Evolutionary conservation across 92 coral and sea anemone species (phyloP).

Genomic region (Epizoanthus illoricatus): DNA sequence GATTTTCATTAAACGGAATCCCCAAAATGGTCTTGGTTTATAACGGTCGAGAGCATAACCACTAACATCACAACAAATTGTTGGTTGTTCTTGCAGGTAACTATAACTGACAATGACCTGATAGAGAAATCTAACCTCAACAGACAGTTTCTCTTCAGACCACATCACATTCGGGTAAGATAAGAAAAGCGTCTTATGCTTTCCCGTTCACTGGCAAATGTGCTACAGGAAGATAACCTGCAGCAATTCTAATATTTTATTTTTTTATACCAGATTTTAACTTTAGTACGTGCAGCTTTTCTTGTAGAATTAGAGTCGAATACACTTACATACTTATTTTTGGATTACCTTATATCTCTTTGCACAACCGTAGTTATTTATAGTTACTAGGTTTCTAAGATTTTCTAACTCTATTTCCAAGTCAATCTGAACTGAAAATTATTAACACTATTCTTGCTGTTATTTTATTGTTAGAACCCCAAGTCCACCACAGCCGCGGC

Average conservation of each 20-base stretch:
- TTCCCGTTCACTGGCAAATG: neutral
- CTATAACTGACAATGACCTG: constrained; percentile 89
- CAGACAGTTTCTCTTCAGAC: constrained; percentile 92
- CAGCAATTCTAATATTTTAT: too few relatives aligned
- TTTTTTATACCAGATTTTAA: too few relatives aligned
- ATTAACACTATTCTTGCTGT: neutral
- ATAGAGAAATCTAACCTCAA: constrained; percentile 93
- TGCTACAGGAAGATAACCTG: neutral
- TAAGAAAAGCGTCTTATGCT: neutral
- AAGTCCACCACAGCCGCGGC: constrained; percentile 87
- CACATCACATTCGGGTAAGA: constrained; percentile 87
- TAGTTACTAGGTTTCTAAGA: neutral
- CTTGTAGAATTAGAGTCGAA: too few relatives aligned
- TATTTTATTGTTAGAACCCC: constrained; percentile 67
- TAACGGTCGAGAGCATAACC: too few relatives aligned
- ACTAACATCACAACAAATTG: too few relatives aligned
- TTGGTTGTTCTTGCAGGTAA: constrained; percentile 51
- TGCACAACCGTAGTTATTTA: neutral
- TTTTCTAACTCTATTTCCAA: too few relatives aligned
- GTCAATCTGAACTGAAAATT: too few relatives aligned
- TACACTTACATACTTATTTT: neutral
- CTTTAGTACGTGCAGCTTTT: too few relatives aligned
- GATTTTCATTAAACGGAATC: too few relatives aligned
- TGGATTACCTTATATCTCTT: neutral
- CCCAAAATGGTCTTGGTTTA: too few relatives aligned